Conservation (phyloP, 2,797 vertebrate genomes). For the Anabas testudineus region DNA sequence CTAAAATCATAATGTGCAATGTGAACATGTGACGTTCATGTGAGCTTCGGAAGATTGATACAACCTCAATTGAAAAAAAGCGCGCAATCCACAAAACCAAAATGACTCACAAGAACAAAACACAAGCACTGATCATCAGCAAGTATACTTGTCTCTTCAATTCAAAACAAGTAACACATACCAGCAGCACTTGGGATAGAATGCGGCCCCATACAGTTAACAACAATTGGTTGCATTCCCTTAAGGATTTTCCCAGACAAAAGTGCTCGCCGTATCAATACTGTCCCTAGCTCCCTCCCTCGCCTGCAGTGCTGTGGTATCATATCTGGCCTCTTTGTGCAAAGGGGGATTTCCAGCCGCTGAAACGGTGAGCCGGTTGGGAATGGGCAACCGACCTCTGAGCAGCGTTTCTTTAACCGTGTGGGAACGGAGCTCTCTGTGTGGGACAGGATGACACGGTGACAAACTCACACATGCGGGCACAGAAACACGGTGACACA, state of each 20-base stretch:
- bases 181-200: constrained; percentile 70
- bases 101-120: constrained; percentile 54
- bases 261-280: constrained; percentile 82
- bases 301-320: constrained; percentile 86
- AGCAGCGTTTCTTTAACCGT: constrained; percentile 80
- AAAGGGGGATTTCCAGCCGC: constrained; percentile 85
- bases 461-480: constrained; percentile 36
- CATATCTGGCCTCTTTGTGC: constrained; percentile 88
- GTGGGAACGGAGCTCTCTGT: constrained; percentile 77
- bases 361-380: constrained; percentile 87
- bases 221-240: constrained; percentile 84
- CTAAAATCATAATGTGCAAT: constrained; percentile 27
- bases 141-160: constrained; percentile 63
- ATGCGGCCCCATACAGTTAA: constrained; percentile 76
- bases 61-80: constrained; percentile 5
- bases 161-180: constrained; percentile 78
- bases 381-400: constrained; percentile 82
- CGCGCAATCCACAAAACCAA: constrained; percentile 38
- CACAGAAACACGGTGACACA: constrained; percentile 16
- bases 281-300: constrained; percentile 82
- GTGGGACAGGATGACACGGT: constrained; percentile 56
- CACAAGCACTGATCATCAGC: constrained; percentile 51
- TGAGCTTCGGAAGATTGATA: constrained; percentile 35
- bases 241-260: constrained; percentile 85
- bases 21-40: constrained; percentile 32